Evolutionary conservation across 2,113 vertebrate genomes (phyloP).

Genomic region (Morone saxatilis): DNA sequence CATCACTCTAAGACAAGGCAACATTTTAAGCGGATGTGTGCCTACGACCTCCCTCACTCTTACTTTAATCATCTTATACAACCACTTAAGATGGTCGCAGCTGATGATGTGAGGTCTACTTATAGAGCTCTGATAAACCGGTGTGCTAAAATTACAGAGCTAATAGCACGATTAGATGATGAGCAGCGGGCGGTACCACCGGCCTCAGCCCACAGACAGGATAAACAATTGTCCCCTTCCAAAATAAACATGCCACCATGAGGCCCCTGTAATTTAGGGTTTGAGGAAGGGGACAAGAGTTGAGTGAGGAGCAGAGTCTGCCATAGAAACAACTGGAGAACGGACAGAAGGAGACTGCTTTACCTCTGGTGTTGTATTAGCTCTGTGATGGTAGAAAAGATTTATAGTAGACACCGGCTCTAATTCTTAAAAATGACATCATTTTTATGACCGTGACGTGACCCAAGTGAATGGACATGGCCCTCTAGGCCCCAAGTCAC

Average conservation of each 20-base stretch:
- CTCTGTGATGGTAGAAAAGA: slow-evolving; percentile 20
- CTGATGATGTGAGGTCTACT: slow-evolving; percentile 50
- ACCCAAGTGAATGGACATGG: neutral
- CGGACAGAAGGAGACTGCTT: slow-evolving; percentile 33
- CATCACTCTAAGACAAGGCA: neutral
- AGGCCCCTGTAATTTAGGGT: slow-evolving; percentile 73
- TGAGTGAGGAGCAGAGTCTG: slow-evolving; percentile 18
- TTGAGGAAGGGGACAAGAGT: slow-evolving; percentile 44
- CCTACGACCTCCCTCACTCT: neutral
- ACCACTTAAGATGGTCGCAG: neutral
- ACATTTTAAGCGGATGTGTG: neutral
- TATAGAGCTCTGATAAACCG: slow-evolving; percentile 44
- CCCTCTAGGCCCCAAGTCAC: neutral
- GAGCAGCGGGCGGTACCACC: slow-evolving; percentile 42
- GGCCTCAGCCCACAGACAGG: slow-evolving; percentile 35
- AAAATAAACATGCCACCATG: slow-evolving; percentile 65
- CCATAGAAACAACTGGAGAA: slow-evolving; percentile 43
- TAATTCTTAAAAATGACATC: slow-evolving; percentile 49
- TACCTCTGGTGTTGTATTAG: slow-evolving; percentile 8
- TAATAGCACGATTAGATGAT: slow-evolving; percentile 76
- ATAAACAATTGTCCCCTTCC: slow-evolving; percentile 69
- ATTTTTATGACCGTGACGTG: slow-evolving; percentile 26
- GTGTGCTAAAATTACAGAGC: slow-evolving; percentile 66
- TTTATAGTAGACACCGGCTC: slow-evolving; percentile 9
- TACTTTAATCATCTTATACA: slow-evolving; percentile 45